Conservation (phyloP, 1,140 invertebrate species). For the Eupeodes corollae region DNA sequence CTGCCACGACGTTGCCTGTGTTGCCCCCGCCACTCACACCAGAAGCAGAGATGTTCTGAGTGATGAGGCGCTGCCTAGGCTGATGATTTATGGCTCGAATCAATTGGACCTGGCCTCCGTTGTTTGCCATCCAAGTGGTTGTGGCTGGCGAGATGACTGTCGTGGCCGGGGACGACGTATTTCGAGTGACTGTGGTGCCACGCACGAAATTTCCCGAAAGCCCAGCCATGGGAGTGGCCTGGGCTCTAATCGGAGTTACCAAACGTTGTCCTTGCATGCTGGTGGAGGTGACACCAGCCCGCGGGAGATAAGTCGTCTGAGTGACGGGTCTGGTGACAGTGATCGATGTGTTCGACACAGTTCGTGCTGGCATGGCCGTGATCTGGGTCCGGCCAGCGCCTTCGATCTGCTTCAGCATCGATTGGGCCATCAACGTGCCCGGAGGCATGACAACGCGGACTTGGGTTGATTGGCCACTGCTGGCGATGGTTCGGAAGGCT, state of each 20-base stretch:
- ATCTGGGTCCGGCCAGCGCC: conserved; percentile 32
- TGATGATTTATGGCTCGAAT: conserved; percentile 30
- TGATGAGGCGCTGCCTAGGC: conserved; percentile 27
- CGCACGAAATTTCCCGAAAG: conserved; percentile 23
- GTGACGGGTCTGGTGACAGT: conserved; percentile 30
- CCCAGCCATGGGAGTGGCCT: conserved; percentile 15
- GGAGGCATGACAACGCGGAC: conserved; percentile 32
- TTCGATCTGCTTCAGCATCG: conserved; percentile 33
- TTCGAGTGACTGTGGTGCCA: conserved; percentile 14
- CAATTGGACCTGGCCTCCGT: conserved; percentile 26
- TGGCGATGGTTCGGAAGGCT: conserved; percentile 26
- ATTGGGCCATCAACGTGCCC: conserved; percentile 7
- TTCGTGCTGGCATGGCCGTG: conserved; percentile 30
- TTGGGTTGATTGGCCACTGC: conserved; percentile 30
- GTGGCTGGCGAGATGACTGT: conserved; percentile 33
- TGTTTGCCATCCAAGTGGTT: conserved; percentile 32
- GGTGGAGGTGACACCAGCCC: conserved; percentile 28
- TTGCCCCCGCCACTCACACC: neutral
- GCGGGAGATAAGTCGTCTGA: conserved; percentile 28
- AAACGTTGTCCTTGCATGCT: conserved; percentile 30
- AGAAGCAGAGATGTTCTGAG: conserved; percentile 14
- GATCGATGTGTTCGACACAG: conserved; percentile 31
- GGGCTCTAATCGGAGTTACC: conserved; percentile 19
- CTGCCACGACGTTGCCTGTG: conserved; percentile 9
- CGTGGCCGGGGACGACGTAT: conserved; percentile 22